Evolutionary conservation across 2,113 vertebrate species (phyloP), one percentile per base, ranked within the genome.

Genomic region (Cisticola juncidis): DNA sequence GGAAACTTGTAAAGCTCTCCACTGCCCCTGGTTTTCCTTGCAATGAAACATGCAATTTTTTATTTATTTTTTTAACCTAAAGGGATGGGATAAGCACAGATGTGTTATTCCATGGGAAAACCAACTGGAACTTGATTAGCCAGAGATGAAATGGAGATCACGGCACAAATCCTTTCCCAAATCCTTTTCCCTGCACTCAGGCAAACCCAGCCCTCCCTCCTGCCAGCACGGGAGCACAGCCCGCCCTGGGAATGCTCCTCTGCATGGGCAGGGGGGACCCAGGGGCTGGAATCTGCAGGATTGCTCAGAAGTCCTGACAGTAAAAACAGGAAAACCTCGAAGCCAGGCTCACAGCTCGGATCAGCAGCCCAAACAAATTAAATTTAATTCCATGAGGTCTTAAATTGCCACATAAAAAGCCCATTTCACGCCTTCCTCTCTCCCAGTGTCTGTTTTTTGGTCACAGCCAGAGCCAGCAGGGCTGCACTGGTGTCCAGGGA

Each of bases 191-290:
- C n/a, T 8, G 5, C 1, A 8, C 4, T 1, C 3, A 19, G n/a
- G 20, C 64, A 56, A 12, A 6, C 8, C 16, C 29, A 31, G 33
- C 14, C 2, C 5, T 25, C 14, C 2, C 5, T 25, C 33, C 2
- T 17, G 22, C 0, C 12, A 33, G 17, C 28, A 3, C n/a, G 1
- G 3, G 38, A 45, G 54, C 54, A 61, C 77, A 6, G 2, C 77
- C 51, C 17, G 60, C 61, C 11, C 53, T 6, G 25, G 62, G 31
- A 36, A 14, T 0, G 20, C 40, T 66, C 31, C 40, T 66, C 31
- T 16, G 28, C 0, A 1, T 1, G 3, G 0, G 3, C 47, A 36
- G 35, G 14, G 28, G 11, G 38, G 38, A 38, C 38, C 11, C 38
- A 19, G 7, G 29, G 51, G 50, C 12, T n/a, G 56, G 9, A 64